Evolutionary conservation across 1,140 invertebrate genomes (phyloP).

Genomic region (Vollenhovia emeryi): DNA sequence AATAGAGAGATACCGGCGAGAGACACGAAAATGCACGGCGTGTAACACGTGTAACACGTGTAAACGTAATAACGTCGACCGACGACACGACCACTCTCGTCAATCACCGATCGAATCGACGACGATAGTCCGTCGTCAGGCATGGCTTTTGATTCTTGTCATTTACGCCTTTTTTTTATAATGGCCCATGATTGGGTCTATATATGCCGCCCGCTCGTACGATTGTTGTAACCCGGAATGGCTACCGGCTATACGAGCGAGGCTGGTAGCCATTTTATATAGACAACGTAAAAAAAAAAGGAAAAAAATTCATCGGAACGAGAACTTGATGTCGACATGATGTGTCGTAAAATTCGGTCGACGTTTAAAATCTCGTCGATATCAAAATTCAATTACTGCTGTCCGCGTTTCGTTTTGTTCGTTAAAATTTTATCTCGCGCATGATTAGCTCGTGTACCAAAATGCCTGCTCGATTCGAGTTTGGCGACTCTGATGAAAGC

Average conservation of each 20-base stretch:
- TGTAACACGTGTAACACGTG: slow-evolving; percentile 43
- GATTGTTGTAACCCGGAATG: slow-evolving; percentile 3
- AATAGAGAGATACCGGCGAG: neutral
- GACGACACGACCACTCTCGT: slow-evolving; percentile 33
- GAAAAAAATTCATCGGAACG: slow-evolving; percentile 4
- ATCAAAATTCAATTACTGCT: slow-evolving; percentile 48
- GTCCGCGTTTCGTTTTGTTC: neutral
- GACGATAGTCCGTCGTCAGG: slow-evolving; percentile 42
- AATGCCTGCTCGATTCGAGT: slow-evolving; percentile 18
- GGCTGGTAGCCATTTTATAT: slow-evolving; percentile 1
- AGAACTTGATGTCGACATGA: slow-evolving; percentile 48
- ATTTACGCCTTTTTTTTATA: slow-evolving; percentile 51
- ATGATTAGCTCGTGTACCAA: slow-evolving; percentile 11
- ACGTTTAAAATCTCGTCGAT: slow-evolving; percentile 60
- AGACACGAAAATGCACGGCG: neutral
- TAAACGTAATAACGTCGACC: slow-evolving; percentile 59
- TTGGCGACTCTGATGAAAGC: neutral
- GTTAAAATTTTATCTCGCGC: slow-evolving; percentile 48
- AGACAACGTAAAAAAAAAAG: slow-evolving; percentile 3
- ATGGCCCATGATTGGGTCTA: slow-evolving; percentile 17
- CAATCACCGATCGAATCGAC: slow-evolving; percentile 49
- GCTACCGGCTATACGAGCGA: neutral
- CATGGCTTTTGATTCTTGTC: slow-evolving; percentile 51
- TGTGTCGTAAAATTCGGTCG: slow-evolving; percentile 45
- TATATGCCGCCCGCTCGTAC: slow-evolving; percentile 4